Percentiles rank a stretch among this genome's conserved stretches.
Conservation (phyloP, 2,888 invertebrate species). For the Gandaritis pyraliata region DNA sequence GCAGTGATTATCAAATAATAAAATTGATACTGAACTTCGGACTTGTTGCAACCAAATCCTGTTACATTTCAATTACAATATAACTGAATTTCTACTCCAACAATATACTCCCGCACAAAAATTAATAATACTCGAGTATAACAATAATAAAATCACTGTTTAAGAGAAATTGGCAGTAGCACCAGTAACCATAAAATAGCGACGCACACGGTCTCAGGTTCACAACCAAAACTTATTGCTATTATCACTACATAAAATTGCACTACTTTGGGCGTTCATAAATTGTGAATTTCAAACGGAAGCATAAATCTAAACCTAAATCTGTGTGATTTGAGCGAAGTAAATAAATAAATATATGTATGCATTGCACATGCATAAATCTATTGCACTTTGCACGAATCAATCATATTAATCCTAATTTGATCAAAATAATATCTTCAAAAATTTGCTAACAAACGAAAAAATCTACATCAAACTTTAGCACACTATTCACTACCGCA, state of each 20-base stretch:
- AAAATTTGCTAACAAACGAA: conserved; percentile 79
- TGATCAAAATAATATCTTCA: conserved; percentile 77
- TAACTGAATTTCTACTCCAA: conserved; percentile 73
- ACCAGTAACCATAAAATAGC: conserved; percentile 65
- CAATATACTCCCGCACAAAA: conserved; percentile 72
- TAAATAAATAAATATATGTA: conserved; percentile 51
- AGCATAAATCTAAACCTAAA: conserved; percentile 63
- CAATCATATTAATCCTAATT: conserved; percentile 68
- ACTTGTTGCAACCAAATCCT: conserved; percentile 49
- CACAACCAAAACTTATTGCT: conserved; percentile 84
- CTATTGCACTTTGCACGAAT: conserved; percentile 68
- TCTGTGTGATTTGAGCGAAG: conserved; percentile 69
- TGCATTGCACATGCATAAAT: conserved; percentile 58
- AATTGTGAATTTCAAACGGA: conserved; percentile 64
- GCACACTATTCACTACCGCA: conserved; percentile 82
- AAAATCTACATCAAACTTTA: conserved; percentile 83
- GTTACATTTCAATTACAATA: conserved; percentile 84
- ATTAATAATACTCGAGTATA: conserved; percentile 76
- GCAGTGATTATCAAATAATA: conserved; percentile 56
- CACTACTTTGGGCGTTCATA: conserved; percentile 75
- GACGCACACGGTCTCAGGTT: conserved; percentile 68
- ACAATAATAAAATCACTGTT: conserved; percentile 77
- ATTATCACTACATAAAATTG: conserved; percentile 80
- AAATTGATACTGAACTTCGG: conserved; percentile 28
- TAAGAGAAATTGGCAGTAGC: conserved; percentile 71